Percentiles rank a stretch among this genome's conserved stretches.
phyloP scores from a whole-genome alignment of 2,888 invertebrate species.

The Pheosia tremula region DNA sequence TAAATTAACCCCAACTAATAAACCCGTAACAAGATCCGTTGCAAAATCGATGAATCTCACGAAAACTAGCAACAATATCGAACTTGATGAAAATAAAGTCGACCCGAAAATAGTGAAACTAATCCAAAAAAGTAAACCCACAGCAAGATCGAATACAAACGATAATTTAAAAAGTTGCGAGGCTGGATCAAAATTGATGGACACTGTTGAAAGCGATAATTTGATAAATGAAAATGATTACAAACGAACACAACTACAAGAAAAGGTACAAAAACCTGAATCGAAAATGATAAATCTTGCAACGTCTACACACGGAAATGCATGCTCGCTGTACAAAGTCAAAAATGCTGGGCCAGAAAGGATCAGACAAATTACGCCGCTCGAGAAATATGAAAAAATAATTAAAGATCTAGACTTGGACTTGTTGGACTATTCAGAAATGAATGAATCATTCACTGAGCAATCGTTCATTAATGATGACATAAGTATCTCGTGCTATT shows the following conservation, averaged over 20 bases:
- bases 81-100: neutral
- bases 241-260: neutral
- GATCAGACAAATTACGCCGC: constrained; percentile 28
- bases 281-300: neutral
- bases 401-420: constrained; percentile 21
- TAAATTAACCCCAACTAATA: neutral
- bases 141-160: neutral
- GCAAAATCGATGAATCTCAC: neutral
- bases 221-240: neutral
- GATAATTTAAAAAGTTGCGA: neutral
- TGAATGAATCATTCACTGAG: constrained; percentile 3
- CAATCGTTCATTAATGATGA: neutral
- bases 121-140: neutral
- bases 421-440: constrained; percentile 21
- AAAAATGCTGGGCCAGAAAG: constrained; percentile 33
- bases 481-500: neutral
- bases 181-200: constrained; percentile 22
- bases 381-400: constrained; percentile 40
- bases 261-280: neutral
- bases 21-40: neutral
- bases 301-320: neutral
- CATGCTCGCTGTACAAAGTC: neutral
- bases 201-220: constrained; percentile 2
- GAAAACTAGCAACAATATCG: neutral
- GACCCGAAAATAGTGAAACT: neutral